Base-by-base conservation (phyloP, 2,797 vertebrate genomes). In the Morelia viridis region DNA sequence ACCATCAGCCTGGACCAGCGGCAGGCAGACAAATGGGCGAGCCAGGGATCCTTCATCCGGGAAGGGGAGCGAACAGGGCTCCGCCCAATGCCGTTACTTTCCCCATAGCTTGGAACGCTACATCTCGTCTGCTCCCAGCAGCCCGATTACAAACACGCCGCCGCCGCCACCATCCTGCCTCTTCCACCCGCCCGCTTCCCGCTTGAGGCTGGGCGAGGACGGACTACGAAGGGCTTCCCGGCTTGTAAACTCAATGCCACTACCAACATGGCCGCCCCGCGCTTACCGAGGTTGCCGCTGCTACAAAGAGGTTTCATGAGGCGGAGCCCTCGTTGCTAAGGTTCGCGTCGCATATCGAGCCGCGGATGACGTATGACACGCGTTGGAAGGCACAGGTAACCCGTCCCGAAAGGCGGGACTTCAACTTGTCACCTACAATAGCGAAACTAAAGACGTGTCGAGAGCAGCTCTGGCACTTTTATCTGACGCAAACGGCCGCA, bases 361-460 rank as follows among this genome's bases (percentile, higher is more conserved):
- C 62, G 2, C 35, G 11, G 31, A 24, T 76, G 5, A 76, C 91
- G 62, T 46, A 28, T 15, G 24, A 9, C 2, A 3, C 1, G 0
- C 12, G 3, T 0, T 1, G 9, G 11, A 4, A 53, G 9, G n/a
- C 2, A n/a, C 41, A 24, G 60, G 68, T 7, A 13, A 35, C n/a
- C 19, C 22, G 26, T 2, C 6, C 15, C 10, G 57, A 80, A 22
- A 28, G 85, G 84, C 89, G 58, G 56, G 31, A 80, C 90, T 53
- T 0, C 22, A 88, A 41, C 88, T 85, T 5, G 35, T 2, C 26
- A 22, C 61, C 7, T 41, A 13, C 1, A 9, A 31, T 8, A 17
- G 13, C 6, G 13, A 13, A 35, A 41, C 5, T 24, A 80, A 53
- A n/a, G 68, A 92, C 92, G 92, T 92, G 92, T 57, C 91, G 19